phyloP scores from a whole-genome alignment of 2,797 vertebrate genomes.

The Lateolabrax maculatus region DNA sequence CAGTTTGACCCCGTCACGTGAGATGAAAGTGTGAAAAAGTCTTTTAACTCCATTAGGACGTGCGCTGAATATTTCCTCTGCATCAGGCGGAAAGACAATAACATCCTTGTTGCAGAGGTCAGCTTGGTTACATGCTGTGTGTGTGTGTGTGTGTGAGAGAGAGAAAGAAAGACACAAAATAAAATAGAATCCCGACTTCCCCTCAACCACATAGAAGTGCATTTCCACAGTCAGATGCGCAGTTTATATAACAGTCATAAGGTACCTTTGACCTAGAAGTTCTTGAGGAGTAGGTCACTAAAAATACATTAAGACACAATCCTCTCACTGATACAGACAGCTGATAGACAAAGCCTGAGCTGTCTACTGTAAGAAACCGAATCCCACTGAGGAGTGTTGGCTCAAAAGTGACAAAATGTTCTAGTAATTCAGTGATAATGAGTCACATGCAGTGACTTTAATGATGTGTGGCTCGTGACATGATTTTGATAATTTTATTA shows the following conservation, averaged over 20 bases:
- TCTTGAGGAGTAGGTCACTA: neutral
- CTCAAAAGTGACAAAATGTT: neutral
- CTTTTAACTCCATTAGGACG: conserved; percentile 50
- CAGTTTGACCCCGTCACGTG: conserved; percentile 55
- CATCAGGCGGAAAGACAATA: conserved; percentile 66
- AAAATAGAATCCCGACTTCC: conserved; percentile 24
- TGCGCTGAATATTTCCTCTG: conserved; percentile 46
- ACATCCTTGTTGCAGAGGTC: conserved; percentile 48
- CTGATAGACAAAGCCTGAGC: neutral
- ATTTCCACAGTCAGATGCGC: conserved; percentile 35
- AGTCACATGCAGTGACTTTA: neutral
- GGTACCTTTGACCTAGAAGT: neutral
- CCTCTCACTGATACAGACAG: neutral
- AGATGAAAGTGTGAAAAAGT: conserved; percentile 56
- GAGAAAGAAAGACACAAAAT: neutral
- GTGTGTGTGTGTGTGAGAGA: neutral
- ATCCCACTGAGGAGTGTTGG: neutral
- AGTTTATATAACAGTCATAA: conserved; percentile 1
- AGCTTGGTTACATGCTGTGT: conserved; percentile 1
- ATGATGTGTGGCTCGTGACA: neutral
- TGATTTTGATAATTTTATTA: no score
- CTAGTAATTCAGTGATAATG: neutral
- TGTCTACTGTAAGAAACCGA: neutral
- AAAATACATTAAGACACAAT: neutral
- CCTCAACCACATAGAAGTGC: conserved; percentile 25